Conservation (phyloP, 2,888 invertebrate genomes). For the Hypomecis punctinalis region DNA sequence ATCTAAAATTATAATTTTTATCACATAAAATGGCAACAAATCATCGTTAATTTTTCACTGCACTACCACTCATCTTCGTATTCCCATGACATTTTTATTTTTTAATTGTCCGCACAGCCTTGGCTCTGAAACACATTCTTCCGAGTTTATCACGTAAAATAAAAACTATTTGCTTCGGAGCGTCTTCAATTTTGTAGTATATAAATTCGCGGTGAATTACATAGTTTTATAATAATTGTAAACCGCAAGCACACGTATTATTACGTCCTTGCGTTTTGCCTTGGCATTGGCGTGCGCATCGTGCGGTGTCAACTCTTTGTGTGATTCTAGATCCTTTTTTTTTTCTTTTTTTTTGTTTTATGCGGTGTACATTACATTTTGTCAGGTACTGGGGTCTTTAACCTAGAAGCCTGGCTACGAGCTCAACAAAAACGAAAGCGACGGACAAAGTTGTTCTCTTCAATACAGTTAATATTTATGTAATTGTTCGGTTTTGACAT, state of each 20-base stretch:
- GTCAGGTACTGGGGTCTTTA: conserved; percentile 64
- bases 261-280: conserved; percentile 72
- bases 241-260: conserved; percentile 27
- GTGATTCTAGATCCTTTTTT: conserved; percentile 60
- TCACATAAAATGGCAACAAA: no score
- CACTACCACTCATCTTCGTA: conserved; percentile 30
- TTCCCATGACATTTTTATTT: conserved; percentile 38
- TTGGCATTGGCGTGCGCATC: conserved; percentile 74
- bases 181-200: background rate
- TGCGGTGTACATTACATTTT: conserved; percentile 58
- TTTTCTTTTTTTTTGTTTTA: conserved; percentile 70
- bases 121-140: conserved; percentile 36
- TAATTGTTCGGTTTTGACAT: conserved; percentile 7
- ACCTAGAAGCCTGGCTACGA: conserved; percentile 48
- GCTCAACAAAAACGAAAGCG: conserved; percentile 41
- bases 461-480: conserved; percentile 20
- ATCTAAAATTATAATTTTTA: no score
- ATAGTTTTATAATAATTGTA: conserved; percentile 24
- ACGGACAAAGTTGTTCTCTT: conserved; percentile 5
- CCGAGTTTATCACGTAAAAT: conserved; percentile 10
- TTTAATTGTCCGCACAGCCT: conserved; percentile 26
- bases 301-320: conserved; percentile 75
- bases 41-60: conserved; percentile 19
- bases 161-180: background rate
- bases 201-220: background rate